Evolutionary conservation across 2,888 invertebrate species (phyloP), one percentile per base, ranked within the genome.

Genomic region (Melinaea marsaeus): DNA sequence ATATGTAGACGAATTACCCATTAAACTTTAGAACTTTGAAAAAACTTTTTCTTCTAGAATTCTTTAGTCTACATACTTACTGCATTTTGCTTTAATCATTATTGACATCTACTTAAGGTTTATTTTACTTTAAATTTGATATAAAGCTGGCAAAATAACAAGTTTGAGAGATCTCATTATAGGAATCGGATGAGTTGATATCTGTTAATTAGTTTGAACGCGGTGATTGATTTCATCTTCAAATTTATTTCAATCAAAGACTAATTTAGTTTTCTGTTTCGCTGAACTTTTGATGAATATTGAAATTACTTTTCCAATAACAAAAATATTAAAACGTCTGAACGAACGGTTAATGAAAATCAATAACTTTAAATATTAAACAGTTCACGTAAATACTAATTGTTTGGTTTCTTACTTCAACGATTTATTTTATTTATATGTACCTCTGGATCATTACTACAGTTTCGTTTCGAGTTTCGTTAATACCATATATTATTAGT

Each of bases 161-260:
- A 75, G 74, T 74, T 76, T 70, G 75, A 79, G 74, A 74, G 76
- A 69, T 67, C 71, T 71, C 70, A 71, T 74, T 76, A 72, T 69
- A 73, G 71, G 69, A 74, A 77, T 77, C 72, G 71, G 74, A 63
- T 67, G 71, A 72, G 70, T 71, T 69, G 63, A 62, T 62, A 62
- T 65, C 72, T 70, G 73, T 68, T 72, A 74, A 75, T 75, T 74
- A 72, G 72, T 74, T 74, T 48, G 63, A 72, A 64, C 69, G 69
- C 65, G 68, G 65, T 65, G 66, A 69, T 69, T 59, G 60, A 47
- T 62, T 60, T 56, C 57, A 62, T 63, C 48, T 37, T 60, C 13
- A 55, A 65, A 65, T 61, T 68, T 65, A 62, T 62, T 55, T 51
- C 54, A 48, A 60, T 63, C 54, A 61, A 61, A 58, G 22, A 42